Evolutionary conservation across 1,140 invertebrate species (phyloP), one percentile per base, ranked within the genome.

Genomic region (Anadara kagoshimensis): DNA sequence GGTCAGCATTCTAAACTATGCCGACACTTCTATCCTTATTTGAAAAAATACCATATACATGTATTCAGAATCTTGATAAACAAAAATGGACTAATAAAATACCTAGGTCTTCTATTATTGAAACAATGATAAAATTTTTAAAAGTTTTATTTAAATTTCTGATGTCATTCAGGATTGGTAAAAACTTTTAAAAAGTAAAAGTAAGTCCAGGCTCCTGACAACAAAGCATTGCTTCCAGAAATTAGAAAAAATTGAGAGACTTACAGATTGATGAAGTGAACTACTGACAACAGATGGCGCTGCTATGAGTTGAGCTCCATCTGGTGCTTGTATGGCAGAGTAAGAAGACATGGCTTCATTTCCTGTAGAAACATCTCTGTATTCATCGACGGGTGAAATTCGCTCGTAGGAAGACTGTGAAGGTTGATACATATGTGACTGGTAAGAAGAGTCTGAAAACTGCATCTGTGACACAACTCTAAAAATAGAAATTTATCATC

Each of bases 251-350:
- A 3, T 3, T 3, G 2, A 36, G 7, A 36, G 5, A 7, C 41
- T 41, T 59, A 65, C 36, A 62, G 58, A 71, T 69, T 78, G 78
- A 22, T 72, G 75, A 1, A 84, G 54, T 7, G 83, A 78, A 20
- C 80, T 84, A 57, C 83, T 85, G 66, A 83, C 83, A 8, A 83
- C 81, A 18, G 75, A 67, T 10, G 78, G 76, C 1, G 75, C 76
- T n/a, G 71, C 51, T 36, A 85, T 80, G 10, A 81, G 65, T 58
- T 79, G 78, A 14, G 67, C 36, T 24, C 24, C 57, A 29, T 71
- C 69, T 45, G 51, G 24, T 12, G 61, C 41, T 12, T 78, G 74
- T 16, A 80, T 62, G 8, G 64, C 63, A 12, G 80, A 80, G 69
- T 81, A 85, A 5, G 79, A 78, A 12, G 79, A 75, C 22, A 82